Conservation (phyloP, 35 echinoderm and acorn worm species). For the Ptychodera flava region DNA sequence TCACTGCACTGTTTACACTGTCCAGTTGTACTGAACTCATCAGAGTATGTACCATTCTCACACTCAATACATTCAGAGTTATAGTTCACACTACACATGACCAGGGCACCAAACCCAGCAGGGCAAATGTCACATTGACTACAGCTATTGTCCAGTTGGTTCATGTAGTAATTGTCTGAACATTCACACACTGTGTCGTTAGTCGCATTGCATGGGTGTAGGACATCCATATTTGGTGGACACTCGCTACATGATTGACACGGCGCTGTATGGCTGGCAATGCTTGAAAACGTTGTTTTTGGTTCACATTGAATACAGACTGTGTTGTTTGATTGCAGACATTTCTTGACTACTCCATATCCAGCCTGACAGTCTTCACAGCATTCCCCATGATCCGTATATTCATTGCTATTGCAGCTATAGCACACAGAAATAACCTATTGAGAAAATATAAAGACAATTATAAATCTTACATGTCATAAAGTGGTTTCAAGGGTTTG, state of each 20-base stretch:
- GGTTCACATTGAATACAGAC: conserved; percentile 49
- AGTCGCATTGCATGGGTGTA: conserved; percentile 40
- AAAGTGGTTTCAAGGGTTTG: too few relatives aligned
- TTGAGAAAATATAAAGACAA: too few relatives aligned
- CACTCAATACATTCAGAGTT: conserved; percentile 56
- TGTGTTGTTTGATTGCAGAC: conserved; percentile 47
- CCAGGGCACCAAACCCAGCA: conserved; percentile 61
- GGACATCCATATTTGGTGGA: conserved; percentile 35
- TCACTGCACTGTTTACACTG: conserved; percentile 56
- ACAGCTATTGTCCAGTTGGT: conserved; percentile 22
- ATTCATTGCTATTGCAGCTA: conserved; percentile 34
- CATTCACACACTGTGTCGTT: conserved; percentile 78
- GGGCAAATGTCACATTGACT: conserved; percentile 87
- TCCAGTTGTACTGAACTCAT: conserved; percentile 52
- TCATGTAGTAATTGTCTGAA: conserved; percentile 45
- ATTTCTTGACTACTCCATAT: conserved; percentile 47
- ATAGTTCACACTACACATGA: conserved; percentile 41
- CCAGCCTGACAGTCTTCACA: conserved; percentile 62
- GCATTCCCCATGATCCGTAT: conserved; percentile 48
- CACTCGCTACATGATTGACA: conserved; percentile 63
- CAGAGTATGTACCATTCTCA: conserved; percentile 66
- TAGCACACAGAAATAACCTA: not conserved
- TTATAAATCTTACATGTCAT: too few relatives aligned
- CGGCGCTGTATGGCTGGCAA: conserved; percentile 27
- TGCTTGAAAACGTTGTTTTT: conserved; percentile 47